A percentile compares a stretch with the other conserved stretches of the same genome.
These are phyloP conservation scores for Microcebus lehilahytsara DNA, from an alignment of 2,113 vertebrate genomes.

Conservation along the genomic window DNA sequence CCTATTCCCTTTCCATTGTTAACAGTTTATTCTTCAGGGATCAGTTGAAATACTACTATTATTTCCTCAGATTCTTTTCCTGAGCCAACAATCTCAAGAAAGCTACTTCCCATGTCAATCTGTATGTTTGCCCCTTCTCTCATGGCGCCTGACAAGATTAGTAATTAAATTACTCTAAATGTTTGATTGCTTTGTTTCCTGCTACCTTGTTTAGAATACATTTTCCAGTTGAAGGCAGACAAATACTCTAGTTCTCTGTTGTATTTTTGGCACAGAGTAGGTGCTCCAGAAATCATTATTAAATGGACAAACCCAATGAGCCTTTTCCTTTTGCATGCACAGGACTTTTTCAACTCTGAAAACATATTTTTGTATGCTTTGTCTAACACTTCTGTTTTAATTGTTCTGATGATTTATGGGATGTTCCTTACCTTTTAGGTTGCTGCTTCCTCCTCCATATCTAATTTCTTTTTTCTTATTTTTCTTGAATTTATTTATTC, in stretches of 20 bases:
- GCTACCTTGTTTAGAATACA: too few relatives aligned
- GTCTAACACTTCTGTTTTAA: not conserved
- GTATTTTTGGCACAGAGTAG: not conserved
- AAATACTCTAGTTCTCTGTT: not conserved
- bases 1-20: not conserved
- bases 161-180: not conserved
- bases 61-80: not conserved
- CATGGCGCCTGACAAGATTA: not conserved
- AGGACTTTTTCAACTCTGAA: not conserved
- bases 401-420: not conserved
- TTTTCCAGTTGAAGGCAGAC: not conserved
- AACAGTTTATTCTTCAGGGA: not conserved
- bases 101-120: too few relatives aligned
- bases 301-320: not conserved
- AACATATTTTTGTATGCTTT: not conserved
- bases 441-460: not conserved
- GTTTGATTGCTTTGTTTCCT: not conserved
- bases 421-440: not conserved
- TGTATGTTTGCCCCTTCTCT: not conserved
- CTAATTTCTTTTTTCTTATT: not conserved
- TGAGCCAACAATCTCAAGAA: not conserved
- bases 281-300: not conserved
- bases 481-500: too few relatives aligned
- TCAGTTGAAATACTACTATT: not conserved
- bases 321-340: not conserved